Evolutionary conservation across 2,113 vertebrate genomes (phyloP).

Genomic region (Etheostoma cragini): DNA sequence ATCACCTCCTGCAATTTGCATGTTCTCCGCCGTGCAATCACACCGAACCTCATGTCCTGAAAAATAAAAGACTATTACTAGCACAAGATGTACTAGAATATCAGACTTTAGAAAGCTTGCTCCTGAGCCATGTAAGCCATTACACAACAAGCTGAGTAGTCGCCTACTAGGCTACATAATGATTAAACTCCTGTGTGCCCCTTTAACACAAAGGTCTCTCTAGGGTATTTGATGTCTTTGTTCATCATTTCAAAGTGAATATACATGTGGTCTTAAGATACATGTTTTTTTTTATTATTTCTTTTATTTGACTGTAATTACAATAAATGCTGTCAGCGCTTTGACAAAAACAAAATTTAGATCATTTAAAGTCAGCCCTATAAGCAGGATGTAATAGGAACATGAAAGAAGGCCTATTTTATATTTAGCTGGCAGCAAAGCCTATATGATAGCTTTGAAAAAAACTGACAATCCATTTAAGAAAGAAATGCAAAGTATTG

Average conservation of each 20-base stretch:
- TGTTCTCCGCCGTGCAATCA: slow-evolving; percentile 28
- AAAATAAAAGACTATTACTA: not conserved
- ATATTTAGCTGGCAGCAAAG: not conserved
- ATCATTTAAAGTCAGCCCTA: not conserved
- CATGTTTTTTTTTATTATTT: not conserved
- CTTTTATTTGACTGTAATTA: not conserved
- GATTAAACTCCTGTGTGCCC: not conserved
- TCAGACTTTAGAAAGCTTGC: not conserved
- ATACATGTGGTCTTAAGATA: not conserved
- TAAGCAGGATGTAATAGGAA: not conserved
- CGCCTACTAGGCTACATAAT: not conserved
- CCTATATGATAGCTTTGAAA: not conserved
- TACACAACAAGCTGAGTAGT: not conserved
- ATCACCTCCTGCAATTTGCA: slow-evolving; percentile 54
- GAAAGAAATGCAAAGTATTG: not conserved
- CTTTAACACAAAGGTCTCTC: not conserved
- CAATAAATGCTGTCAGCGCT: not conserved
- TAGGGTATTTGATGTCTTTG: no score
- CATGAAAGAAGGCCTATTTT: not conserved
- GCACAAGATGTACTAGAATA: not conserved
- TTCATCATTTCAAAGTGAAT: not conserved
- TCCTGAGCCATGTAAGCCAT: not conserved
- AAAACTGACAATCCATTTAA: not conserved
- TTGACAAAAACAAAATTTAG: not conserved
- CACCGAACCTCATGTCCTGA: slow-evolving; percentile 53